A percentile compares a stretch with the other conserved stretches of the same genome.
Evolutionary conservation across 2,797 vertebrate species (phyloP).

Genomic region (Rhyacichthys aspro): DNA sequence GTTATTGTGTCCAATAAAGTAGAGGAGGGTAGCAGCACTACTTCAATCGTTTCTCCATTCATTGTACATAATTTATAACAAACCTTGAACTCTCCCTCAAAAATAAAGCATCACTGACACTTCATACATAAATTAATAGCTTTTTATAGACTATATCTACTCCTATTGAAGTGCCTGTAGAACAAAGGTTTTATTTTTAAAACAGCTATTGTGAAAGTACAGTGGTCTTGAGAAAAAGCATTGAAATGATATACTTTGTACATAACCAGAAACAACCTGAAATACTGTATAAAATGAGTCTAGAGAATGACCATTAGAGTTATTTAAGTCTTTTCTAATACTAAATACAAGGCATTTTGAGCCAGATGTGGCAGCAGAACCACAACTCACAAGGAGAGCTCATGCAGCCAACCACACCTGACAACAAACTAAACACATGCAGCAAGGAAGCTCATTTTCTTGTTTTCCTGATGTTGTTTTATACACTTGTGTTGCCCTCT

Average conservation of each 20-base stretch:
- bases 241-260: background rate
- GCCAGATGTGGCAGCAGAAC: background rate
- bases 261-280: too few relatives aligned
- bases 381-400: too few relatives aligned
- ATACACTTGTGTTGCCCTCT: constrained; percentile 20
- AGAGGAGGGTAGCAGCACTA: constrained; percentile 1
- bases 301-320: too few relatives aligned
- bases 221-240: background rate
- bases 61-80: constrained; percentile 25
- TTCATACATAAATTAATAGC: constrained; percentile 2
- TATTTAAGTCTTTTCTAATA: too few relatives aligned
- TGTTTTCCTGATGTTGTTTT: constrained; percentile 7
- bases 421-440: background rate
- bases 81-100: constrained; percentile 11
- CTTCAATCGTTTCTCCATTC: constrained; percentile 8
- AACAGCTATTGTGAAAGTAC: background rate
- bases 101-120: background rate
- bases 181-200: constrained; percentile 14
- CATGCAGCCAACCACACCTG: background rate
- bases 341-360: background rate
- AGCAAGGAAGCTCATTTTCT: background rate
- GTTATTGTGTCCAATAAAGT: constrained; percentile 16
- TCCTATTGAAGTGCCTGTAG: constrained; percentile 9
- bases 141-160: constrained; percentile 11
- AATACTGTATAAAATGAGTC: too few relatives aligned